Conservation (phyloP, 2,888 invertebrate genomes). For the Philhelius pedissequus region DNA sequence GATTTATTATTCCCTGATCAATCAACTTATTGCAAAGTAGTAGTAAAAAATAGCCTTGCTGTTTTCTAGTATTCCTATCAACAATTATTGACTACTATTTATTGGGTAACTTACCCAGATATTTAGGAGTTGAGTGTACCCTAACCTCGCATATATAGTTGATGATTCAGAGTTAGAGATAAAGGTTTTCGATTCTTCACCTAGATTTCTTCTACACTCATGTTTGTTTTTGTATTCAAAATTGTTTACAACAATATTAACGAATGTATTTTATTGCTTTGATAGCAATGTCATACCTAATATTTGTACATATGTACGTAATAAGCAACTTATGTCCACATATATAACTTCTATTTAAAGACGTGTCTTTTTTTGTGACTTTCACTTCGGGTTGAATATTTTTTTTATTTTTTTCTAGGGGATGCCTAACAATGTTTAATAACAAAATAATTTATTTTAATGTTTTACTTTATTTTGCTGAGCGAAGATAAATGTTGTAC, state of each 20-base stretch:
- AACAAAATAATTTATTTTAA: slow-evolving; percentile 32
- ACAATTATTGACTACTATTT: too few relatives aligned
- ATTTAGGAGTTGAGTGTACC: too few relatives aligned
- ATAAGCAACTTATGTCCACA: neutral
- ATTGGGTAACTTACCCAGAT: too few relatives aligned
- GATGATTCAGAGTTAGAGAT: neutral
- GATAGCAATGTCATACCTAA: too few relatives aligned
- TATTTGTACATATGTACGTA: too few relatives aligned
- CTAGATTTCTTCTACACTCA: neutral
- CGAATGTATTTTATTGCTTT: too few relatives aligned
- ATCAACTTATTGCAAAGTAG: too few relatives aligned
- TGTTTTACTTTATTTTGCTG: slow-evolving; percentile 32
- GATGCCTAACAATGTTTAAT: slow-evolving; percentile 56
- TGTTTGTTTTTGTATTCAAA: neutral
- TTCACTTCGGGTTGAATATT: slow-evolving; percentile 59
- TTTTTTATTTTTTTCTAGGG: slow-evolving; percentile 62
- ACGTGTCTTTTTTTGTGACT: neutral
- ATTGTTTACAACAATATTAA: neutral
- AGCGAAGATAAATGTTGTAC: slow-evolving; percentile 20
- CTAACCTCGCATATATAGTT: too few relatives aligned
- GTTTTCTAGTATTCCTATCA: too few relatives aligned
- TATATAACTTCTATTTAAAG: neutral
- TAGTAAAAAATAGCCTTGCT: too few relatives aligned
- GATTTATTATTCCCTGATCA: too few relatives aligned
- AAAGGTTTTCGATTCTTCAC: neutral